Conservation (phyloP, 2,888 invertebrate species). For the Phalera bucephala region DNA sequence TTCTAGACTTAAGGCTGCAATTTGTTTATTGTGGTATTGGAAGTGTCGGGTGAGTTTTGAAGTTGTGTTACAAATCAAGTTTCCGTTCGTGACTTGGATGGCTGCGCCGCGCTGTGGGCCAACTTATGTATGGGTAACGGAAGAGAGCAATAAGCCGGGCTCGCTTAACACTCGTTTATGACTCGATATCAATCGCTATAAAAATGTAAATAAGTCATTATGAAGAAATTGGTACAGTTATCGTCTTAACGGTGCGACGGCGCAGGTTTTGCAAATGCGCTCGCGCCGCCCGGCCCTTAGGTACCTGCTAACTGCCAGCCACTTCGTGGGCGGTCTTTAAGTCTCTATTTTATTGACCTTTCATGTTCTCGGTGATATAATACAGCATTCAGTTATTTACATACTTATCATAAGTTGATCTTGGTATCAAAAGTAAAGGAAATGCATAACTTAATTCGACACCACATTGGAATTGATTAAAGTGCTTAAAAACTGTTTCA, state of each 20-base stretch:
- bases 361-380: conserved; percentile 42
- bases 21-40: conserved; percentile 29
- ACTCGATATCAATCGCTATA: conserved; percentile 38
- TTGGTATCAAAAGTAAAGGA: conserved; percentile 28
- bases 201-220: conserved; percentile 44
- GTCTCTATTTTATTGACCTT: conserved; percentile 47
- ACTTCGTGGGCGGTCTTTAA: conserved; percentile 52
- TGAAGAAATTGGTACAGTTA: conserved; percentile 32
- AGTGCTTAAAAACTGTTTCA: too few species aligned
- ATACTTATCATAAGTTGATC: conserved; percentile 40
- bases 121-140: conserved; percentile 30
- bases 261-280: conserved; percentile 15
- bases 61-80: conserved; percentile 34
- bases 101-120: conserved; percentile 6
- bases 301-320: conserved; percentile 26
- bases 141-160: conserved; percentile 38
- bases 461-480: conserved; percentile 30
- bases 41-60: conserved; percentile 33
- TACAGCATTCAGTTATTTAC: conserved; percentile 42
- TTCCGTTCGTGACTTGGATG: conserved; percentile 34
- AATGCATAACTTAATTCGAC: conserved; percentile 22
- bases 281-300: conserved; percentile 7
- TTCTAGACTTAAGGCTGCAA: conserved; percentile 29
- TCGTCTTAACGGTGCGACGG: conserved; percentile 3
- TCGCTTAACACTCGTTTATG: conserved; percentile 44